phyloP scores from a whole-genome alignment of 2,888 invertebrate genomes.

The Eucriotettix oculatus region DNA sequence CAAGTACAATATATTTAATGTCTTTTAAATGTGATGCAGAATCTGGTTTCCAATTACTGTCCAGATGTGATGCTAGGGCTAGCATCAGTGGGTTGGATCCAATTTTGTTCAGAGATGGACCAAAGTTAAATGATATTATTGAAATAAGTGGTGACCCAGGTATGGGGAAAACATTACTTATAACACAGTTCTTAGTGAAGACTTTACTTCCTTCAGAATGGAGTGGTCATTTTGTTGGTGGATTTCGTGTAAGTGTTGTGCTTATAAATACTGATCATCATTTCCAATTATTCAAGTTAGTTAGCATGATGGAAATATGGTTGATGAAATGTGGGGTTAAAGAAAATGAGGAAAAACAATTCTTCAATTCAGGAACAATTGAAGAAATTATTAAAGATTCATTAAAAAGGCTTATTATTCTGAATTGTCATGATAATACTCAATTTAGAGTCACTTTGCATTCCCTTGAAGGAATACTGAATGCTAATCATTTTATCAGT shows the following conservation, averaged over 20 bases:
- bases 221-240: slow-evolving; percentile 21
- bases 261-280: slow-evolving; percentile 34
- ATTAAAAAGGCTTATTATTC: slow-evolving; percentile 23
- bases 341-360: neutral
- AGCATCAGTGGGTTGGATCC: slow-evolving; percentile 30
- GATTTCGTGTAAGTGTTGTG: slow-evolving; percentile 27
- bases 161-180: slow-evolving; percentile 29
- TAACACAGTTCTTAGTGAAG: slow-evolving; percentile 29
- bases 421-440: slow-evolving; percentile 25
- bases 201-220: slow-evolving; percentile 26
- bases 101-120: slow-evolving; percentile 27
- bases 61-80: slow-evolving; percentile 31
- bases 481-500: slow-evolving; percentile 25
- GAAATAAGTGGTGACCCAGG: slow-evolving; percentile 31
- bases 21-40: slow-evolving; percentile 20
- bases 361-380: slow-evolving; percentile 10
- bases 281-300: slow-evolving; percentile 25
- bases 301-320: slow-evolving; percentile 21
- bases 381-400: slow-evolving; percentile 19
- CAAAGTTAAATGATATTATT: slow-evolving; percentile 25
- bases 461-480: slow-evolving; percentile 25
- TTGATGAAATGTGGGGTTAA: slow-evolving; percentile 2
- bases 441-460: slow-evolving; percentile 23
- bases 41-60: slow-evolving; percentile 39
- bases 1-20: neutral